Evolutionary conservation across 2,113 vertebrate genomes (phyloP), one percentile per base, ranked within the genome.

Genomic region (Mobula hypostoma): DNA sequence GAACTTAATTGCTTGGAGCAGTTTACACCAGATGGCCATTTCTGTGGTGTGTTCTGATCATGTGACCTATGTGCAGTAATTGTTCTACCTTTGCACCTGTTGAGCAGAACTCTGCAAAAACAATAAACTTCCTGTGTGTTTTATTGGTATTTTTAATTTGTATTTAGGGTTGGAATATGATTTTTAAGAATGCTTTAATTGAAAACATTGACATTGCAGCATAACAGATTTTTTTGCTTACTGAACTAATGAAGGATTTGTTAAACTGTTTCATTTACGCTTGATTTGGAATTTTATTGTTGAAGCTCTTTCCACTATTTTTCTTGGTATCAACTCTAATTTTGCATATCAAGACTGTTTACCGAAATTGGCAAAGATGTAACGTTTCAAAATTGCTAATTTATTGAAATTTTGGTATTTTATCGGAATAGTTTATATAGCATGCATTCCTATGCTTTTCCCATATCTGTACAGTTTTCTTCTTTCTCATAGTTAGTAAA

Each of bases 261-360:
- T 58, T 85, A 7, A 14, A 61, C 24, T 85, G 56, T 85, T 85
- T 85, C 24, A 85, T 85, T 58, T 58, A 58, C 27, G n/a, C 9
- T 85, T 58, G 56, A 85, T 85, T 82, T 85, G 27, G 8, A 85
- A 61, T 85, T 85, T 85, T 85, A 85, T 61, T 85, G 48, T 8
- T 85, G 56, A 85, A 24, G 40, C 29, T 48, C 21, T 29, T 61
- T 83, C 48, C 8, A 48, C 80, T 24, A 24, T 83, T 83, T 61
- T 3, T 24, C 24, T 61, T 29, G 24, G 40, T 48, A 40, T 40
- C 36, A 17, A 82, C 40, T 19, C 36, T 48, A 21, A 6, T 74
- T 74, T 74, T 74, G 72, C 19, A 21, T 74, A 19, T 24, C 19
- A 74, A 24, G 21, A 24, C 17, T 74, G 72, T 74, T 74, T 74